phyloP scores from a whole-genome alignment of 2,888 invertebrate species.

The Ptychoptera contaminata region DNA sequence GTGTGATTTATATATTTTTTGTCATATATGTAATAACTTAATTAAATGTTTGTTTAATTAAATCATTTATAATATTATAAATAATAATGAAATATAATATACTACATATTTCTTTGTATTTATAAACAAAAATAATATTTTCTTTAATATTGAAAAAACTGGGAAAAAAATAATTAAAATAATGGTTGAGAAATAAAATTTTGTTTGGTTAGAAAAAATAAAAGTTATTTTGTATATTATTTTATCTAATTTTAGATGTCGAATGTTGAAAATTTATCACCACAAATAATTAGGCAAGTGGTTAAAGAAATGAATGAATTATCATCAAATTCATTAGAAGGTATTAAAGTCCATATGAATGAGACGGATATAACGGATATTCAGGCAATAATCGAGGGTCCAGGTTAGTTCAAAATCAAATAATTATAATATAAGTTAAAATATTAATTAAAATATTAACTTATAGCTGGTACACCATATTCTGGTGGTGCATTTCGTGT shows the following conservation, averaged over 20 bases:
- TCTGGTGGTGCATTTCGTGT: slow-evolving; percentile 77
- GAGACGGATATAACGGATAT: slow-evolving; percentile 91
- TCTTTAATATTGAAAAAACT: too few relatives aligned
- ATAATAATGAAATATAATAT: too few relatives aligned
- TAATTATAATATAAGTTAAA: background rate
- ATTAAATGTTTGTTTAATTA: too few relatives aligned
- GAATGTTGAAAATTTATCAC: slow-evolving; percentile 88
- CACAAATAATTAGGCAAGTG: slow-evolving; percentile 77
- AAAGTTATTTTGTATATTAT: too few relatives aligned
- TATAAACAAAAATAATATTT: too few relatives aligned
- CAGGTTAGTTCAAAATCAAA: slow-evolving; percentile 36
- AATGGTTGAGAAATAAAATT: too few relatives aligned
- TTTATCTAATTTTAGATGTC: slow-evolving; percentile 44
- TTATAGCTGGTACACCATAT: slow-evolving; percentile 78
- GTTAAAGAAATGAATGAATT: slow-evolving; percentile 78
- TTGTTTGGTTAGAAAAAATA: too few relatives aligned
- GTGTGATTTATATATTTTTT: too few relatives aligned
- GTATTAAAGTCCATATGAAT: slow-evolving; percentile 74
- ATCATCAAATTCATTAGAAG: slow-evolving; percentile 71
- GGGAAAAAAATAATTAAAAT: too few relatives aligned
- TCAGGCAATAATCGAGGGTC: slow-evolving; percentile 82
- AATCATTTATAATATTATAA: too few relatives aligned
- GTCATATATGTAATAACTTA: too few relatives aligned
- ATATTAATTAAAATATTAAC: slow-evolving; percentile 2
- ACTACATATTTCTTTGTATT: too few relatives aligned